Evolutionary conservation across 2,113 vertebrate genomes (phyloP).

Genomic region (Hippopotamus amphibius): DNA sequence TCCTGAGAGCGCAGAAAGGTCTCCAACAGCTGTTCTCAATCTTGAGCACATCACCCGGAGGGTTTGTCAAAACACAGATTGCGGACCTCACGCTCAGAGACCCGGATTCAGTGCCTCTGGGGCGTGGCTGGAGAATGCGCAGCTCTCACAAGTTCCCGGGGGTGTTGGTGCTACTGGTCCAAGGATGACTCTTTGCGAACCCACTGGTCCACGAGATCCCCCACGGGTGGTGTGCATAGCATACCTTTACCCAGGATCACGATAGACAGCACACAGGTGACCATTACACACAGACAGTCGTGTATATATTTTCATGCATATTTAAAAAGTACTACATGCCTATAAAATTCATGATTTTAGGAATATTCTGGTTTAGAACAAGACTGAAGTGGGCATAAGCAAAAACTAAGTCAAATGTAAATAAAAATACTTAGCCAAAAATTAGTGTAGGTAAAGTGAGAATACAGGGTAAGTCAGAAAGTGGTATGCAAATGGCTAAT

Average conservation of each 20-base stretch:
- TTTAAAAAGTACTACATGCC: background rate
- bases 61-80: background rate
- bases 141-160: background rate
- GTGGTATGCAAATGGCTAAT: background rate
- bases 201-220: background rate
- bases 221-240: background rate
- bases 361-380: background rate
- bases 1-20: background rate
- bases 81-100: background rate
- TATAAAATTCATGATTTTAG: background rate
- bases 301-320: background rate
- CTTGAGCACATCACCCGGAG: background rate
- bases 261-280: background rate
- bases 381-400: background rate
- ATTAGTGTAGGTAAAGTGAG: background rate
- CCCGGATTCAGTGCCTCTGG: background rate
- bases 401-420: background rate
- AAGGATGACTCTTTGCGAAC: background rate
- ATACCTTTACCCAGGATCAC: background rate
- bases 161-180: background rate
- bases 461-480: background rate
- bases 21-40: background rate
- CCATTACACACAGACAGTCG: background rate
- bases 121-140: background rate
- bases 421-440: constrained; percentile 8